Evolutionary conservation across 2,797 vertebrate genomes (phyloP).

Genomic region (Hydrocynus forskahlii): DNA sequence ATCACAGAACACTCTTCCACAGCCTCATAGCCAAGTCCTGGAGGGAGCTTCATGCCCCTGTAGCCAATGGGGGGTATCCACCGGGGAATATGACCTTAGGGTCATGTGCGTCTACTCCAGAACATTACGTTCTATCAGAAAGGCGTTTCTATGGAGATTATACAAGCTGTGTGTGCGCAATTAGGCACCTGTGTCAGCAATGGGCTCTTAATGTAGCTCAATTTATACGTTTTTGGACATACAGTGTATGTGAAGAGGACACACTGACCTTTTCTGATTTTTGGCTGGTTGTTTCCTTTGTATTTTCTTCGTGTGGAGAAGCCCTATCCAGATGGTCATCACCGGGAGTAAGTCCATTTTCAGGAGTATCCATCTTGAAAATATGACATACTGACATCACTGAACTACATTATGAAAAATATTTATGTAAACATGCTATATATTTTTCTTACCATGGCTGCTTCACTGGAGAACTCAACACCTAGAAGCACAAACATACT

Average conservation of each 20-base stretch:
- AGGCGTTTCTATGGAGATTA: background rate
- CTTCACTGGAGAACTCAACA: slow-evolving; percentile 26
- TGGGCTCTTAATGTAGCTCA: background rate
- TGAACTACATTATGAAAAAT: background rate
- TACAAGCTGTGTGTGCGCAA: background rate
- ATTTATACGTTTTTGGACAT: background rate
- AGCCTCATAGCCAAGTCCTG: too few species aligned
- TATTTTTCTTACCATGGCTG: slow-evolving; percentile 44
- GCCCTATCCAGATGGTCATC: background rate
- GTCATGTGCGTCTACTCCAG: background rate
- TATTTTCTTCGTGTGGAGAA: background rate
- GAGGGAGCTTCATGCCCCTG: too few species aligned
- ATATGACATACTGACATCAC: background rate
- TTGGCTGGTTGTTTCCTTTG: background rate
- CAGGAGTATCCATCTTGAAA: slow-evolving; percentile 7
- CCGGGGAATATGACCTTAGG: background rate
- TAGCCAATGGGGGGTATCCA: too few species aligned
- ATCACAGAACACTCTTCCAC: too few species aligned
- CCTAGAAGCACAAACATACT: slow-evolving; percentile 5
- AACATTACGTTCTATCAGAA: background rate
- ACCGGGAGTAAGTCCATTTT: background rate
- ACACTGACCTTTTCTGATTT: slow-evolving; percentile 28
- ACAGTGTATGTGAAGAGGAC: background rate
- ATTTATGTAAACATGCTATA: background rate
- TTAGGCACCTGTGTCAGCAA: background rate